phyloP scores from a whole-genome alignment of 2,888 invertebrate species.

The Seira musarum region DNA sequence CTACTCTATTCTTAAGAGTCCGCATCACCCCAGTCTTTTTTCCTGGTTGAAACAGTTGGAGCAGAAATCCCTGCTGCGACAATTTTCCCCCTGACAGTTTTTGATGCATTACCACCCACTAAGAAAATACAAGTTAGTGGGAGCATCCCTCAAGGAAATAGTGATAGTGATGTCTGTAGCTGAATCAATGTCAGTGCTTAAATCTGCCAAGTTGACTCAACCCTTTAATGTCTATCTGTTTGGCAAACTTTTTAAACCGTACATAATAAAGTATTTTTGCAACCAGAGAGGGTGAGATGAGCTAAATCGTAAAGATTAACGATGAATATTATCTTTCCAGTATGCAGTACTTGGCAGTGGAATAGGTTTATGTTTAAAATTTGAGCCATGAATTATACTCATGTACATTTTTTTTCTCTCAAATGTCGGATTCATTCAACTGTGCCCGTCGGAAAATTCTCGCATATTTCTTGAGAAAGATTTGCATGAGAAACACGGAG shows the following conservation, averaged over 20 bases:
- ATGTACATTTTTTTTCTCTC: no score
- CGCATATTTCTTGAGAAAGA: neutral
- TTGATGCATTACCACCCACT: constrained; percentile 54
- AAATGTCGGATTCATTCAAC: neutral
- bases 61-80: constrained; percentile 52
- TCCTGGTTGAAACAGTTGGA: constrained; percentile 13
- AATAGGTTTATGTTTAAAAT: neutral
- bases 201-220: neutral
- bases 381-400: neutral
- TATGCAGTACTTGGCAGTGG: neutral
- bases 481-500: constrained; percentile 7
- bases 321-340: neutral
- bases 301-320: neutral
- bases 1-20: neutral
- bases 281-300: no score
- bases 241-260: neutral
- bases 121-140: constrained; percentile 38
- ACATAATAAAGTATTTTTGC: no score
- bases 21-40: neutral
- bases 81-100: constrained; percentile 51
- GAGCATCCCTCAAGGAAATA: neutral
- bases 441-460: neutral
- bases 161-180: constrained; percentile 5
- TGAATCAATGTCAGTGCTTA: constrained; percentile 11
- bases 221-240: neutral